These are phyloP conservation scores for Melanostigma gelatinosum DNA, from an alignment of 2,113 vertebrate genomes.

Conservation along the genomic window DNA sequence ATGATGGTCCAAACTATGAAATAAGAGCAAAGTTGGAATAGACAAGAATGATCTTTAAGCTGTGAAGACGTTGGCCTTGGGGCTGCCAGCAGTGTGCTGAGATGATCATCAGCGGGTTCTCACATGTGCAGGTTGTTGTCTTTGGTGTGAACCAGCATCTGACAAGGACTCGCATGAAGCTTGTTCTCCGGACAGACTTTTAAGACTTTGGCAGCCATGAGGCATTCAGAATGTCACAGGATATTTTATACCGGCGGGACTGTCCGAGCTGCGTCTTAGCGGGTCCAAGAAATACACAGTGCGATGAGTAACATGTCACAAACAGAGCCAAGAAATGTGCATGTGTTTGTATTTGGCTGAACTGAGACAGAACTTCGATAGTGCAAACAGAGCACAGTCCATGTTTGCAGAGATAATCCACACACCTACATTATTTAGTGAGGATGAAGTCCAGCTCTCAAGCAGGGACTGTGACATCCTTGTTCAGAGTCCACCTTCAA, in stretches of 20 bases:
- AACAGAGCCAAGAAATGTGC: neutral
- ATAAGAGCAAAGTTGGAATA: too few relatives aligned
- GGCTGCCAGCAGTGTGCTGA: too few relatives aligned
- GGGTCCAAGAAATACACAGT: neutral
- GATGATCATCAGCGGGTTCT: neutral
- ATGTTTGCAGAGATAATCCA: constrained; percentile 19
- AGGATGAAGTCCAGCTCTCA: constrained; percentile 14
- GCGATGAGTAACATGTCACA: neutral
- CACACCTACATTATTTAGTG: neutral
- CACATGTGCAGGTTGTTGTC: too few relatives aligned
- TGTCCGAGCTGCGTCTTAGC: neutral
- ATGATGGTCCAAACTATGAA: too few relatives aligned
- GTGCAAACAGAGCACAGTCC: constrained; percentile 40
- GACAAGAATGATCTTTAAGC: neutral
- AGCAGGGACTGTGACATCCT: neutral
- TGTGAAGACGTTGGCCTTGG: neutral
- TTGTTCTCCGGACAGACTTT: too few relatives aligned
- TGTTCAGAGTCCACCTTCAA: neutral
- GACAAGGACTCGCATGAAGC: too few relatives aligned
- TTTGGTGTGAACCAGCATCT: too few relatives aligned
- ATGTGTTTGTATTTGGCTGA: neutral
- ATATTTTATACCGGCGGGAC: neutral
- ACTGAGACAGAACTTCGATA: neutral
- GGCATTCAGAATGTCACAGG: neutral
- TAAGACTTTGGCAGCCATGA: too few relatives aligned